Evolutionary conservation across 1,140 invertebrate genomes (phyloP).

Genomic region (Drosophila equinoxialis): DNA sequence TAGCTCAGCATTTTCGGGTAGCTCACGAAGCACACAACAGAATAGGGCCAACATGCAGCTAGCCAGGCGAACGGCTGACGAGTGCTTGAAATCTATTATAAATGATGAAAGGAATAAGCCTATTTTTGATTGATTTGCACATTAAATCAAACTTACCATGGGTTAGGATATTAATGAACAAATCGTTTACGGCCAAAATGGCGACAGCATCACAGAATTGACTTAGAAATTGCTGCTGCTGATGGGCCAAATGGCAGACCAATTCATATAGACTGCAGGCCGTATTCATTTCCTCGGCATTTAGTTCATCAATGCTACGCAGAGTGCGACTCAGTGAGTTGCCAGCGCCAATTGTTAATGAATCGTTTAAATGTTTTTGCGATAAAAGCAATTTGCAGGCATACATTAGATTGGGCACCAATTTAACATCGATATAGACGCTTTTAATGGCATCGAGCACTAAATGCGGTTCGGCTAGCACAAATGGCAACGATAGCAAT

Average conservation of each 20-base stretch:
- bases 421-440: constrained; percentile 89
- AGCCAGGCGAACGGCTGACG: constrained; percentile 86
- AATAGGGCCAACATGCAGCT: constrained; percentile 87
- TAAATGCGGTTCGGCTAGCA: constrained; percentile 85
- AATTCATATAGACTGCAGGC: constrained; percentile 88
- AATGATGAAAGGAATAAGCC: constrained; percentile 33
- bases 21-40: constrained; percentile 88
- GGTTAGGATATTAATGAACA: constrained; percentile 84
- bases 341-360: constrained; percentile 53
- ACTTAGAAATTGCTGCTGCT: constrained; percentile 87
- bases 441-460: constrained; percentile 84
- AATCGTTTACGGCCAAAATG: constrained; percentile 85
- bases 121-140: neutral
- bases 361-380: constrained; percentile 70
- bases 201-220: constrained; percentile 91
- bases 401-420: constrained; percentile 90
- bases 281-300: constrained; percentile 86
- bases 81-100: constrained; percentile 85
- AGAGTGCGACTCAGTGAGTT: constrained; percentile 54
- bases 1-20: constrained; percentile 89
- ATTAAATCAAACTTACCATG: constrained; percentile 82
- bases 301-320: constrained; percentile 83
- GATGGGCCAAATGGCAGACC: constrained; percentile 88
- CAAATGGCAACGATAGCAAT: constrained; percentile 88
- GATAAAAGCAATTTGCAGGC: constrained; percentile 87